A percentile compares a stretch with the other conserved stretches of the same genome.
Evolutionary conservation across 2,797 vertebrate genomes (phyloP).

Genomic region (Poliocrania exsul): DNA sequence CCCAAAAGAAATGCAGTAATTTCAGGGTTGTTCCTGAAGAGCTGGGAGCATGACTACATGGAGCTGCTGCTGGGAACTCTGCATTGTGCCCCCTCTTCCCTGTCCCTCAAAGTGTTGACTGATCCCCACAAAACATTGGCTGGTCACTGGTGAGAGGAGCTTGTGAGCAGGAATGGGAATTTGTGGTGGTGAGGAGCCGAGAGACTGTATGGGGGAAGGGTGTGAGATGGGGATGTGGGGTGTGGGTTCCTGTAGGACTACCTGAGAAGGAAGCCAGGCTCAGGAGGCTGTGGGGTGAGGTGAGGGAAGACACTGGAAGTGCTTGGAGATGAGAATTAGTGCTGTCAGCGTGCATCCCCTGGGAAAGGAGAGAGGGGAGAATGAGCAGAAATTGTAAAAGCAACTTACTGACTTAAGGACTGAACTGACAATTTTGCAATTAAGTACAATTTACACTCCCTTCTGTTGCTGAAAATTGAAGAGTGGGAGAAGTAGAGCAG

Average conservation of each 20-base stretch:
- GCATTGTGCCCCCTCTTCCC: accelerated
- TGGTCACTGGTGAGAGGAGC: neutral
- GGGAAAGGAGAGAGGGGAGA: neutral
- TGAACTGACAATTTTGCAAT: slow-evolving; percentile 41
- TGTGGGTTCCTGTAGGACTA: neutral
- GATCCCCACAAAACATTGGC: neutral
- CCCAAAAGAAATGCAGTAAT: neutral
- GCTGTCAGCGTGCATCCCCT: neutral
- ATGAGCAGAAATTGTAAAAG: neutral
- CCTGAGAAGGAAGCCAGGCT: neutral
- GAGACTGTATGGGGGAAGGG: neutral
- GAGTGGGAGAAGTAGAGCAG: slow-evolving; percentile 27
- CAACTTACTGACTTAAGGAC: neutral
- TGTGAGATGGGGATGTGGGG: neutral
- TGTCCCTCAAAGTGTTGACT: neutral
- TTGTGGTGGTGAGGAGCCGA: neutral
- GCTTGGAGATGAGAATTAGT: neutral
- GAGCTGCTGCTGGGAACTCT: neutral
- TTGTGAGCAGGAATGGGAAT: neutral
- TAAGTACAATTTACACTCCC: slow-evolving; percentile 42
- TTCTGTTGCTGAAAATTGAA: slow-evolving; percentile 26
- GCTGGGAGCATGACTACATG: neutral
- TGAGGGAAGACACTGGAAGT: neutral
- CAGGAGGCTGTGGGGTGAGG: neutral
- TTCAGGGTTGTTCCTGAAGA: neutral